Evolutionary conservation across 2,888 invertebrate species (phyloP).

Genomic region (Athalia circularis): DNA sequence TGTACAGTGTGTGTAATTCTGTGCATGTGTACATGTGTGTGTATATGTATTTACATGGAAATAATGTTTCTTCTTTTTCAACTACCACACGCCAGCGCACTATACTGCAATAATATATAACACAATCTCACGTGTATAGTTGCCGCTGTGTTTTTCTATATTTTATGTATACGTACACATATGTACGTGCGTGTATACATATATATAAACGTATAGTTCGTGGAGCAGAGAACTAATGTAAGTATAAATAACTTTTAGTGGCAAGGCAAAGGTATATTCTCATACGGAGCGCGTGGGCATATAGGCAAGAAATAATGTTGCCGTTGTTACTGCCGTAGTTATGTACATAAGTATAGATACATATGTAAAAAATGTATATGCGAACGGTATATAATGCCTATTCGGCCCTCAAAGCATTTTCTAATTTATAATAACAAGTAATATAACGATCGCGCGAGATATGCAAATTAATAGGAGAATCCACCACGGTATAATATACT

Average conservation of each 20-base stretch:
- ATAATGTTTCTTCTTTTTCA: too few relatives aligned
- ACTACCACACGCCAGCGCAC: too few relatives aligned
- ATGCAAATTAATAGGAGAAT: background rate
- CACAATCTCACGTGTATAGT: too few relatives aligned
- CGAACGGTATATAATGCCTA: too few relatives aligned
- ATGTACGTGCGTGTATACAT: background rate
- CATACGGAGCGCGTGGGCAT: constrained; percentile 15
- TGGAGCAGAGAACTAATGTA: constrained; percentile 34
- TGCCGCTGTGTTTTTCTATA: background rate
- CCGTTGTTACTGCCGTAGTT: background rate
- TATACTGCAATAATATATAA: too few relatives aligned
- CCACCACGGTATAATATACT: too few relatives aligned
- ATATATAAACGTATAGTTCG: background rate
- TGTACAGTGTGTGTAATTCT: too few relatives aligned
- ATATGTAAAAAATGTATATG: too few relatives aligned
- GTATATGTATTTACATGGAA: too few relatives aligned
- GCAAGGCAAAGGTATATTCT: constrained; percentile 35
- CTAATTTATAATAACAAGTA: constrained; percentile 34
- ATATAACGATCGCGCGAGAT: background rate
- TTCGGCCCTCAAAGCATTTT: background rate
- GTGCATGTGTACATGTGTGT: too few relatives aligned
- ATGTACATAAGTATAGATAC: background rate
- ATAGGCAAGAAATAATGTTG: constrained; percentile 27
- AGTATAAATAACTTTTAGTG: constrained; percentile 65
- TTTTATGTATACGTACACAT: background rate